These are phyloP conservation scores for Eulemur albifrons DNA, from an alignment of 2,797 vertebrate species.

Conservation along the genomic window DNA sequence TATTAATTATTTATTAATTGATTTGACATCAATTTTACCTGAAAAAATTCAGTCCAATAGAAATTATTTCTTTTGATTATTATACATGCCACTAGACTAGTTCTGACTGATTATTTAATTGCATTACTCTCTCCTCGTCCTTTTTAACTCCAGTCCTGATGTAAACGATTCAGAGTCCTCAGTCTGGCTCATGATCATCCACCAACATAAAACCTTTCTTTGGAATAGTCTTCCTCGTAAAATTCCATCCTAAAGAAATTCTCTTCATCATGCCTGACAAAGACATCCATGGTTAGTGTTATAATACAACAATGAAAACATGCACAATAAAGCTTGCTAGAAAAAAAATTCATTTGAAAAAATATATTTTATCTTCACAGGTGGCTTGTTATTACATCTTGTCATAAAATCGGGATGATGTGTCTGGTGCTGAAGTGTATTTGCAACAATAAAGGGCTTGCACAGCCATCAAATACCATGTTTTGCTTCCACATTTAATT, in stretches of 20 bases:
- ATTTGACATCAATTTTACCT: neutral
- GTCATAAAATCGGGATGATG: constrained; percentile 8
- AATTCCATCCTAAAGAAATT: neutral
- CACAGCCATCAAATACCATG: neutral
- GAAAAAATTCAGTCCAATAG: neutral
- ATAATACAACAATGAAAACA: neutral
- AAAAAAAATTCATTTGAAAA: constrained; percentile 32
- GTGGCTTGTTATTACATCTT: constrained; percentile 15
- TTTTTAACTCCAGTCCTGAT: neutral
- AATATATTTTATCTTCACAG: constrained; percentile 7
- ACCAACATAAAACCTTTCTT: neutral
- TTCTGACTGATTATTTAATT: neutral
- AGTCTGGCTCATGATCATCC: neutral
- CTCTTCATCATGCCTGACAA: neutral
- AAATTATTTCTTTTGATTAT: neutral
- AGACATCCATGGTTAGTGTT: neutral
- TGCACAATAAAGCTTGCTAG: neutral
- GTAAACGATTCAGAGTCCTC: neutral
- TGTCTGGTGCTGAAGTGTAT: neutral
- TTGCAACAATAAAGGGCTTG: neutral
- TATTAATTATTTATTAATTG: neutral
- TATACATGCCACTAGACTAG: neutral
- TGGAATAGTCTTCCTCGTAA: neutral
- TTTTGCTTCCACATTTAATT: neutral
- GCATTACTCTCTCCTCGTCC: neutral